Conservation (phyloP, 2,797 vertebrate genomes). For the Acipenser ruthenus region DNA sequence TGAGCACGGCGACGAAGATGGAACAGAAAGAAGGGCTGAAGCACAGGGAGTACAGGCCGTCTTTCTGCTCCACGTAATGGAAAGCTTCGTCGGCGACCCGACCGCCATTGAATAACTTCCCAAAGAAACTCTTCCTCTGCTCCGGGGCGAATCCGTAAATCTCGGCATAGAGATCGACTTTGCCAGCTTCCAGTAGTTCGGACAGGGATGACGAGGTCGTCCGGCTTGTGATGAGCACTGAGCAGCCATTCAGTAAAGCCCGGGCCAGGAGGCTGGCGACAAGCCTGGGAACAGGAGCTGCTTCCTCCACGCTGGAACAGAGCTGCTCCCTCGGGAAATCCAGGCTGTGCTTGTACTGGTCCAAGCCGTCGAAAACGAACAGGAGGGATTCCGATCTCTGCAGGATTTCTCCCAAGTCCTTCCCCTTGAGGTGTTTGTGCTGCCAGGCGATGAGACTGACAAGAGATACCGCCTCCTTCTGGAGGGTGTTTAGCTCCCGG, state of each 20-base stretch:
- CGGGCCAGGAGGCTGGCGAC: slow-evolving; percentile 51
- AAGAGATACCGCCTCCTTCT: slow-evolving; percentile 33
- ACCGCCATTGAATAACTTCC: slow-evolving; percentile 39
- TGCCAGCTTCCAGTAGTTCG: background rate
- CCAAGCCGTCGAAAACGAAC: slow-evolving; percentile 59
- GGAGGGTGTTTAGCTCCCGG: slow-evolving; percentile 28
- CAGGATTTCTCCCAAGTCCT: slow-evolving; percentile 23
- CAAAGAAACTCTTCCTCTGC: slow-evolving; percentile 48
- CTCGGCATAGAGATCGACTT: slow-evolving; percentile 26
- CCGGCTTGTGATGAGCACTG: slow-evolving; percentile 46
- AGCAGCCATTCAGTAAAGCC: slow-evolving; percentile 48
- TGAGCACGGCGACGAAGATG: slow-evolving; percentile 52
- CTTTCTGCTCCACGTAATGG: slow-evolving; percentile 44
- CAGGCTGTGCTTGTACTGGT: slow-evolving; percentile 34
- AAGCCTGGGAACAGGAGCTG: slow-evolving; percentile 29
- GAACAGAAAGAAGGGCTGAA: slow-evolving; percentile 58
- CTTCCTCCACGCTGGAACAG: slow-evolving; percentile 29
- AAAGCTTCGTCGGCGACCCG: slow-evolving; percentile 29
- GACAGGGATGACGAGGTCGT: slow-evolving; percentile 19
- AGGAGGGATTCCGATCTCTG: slow-evolving; percentile 43
- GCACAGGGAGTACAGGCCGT: slow-evolving; percentile 50
- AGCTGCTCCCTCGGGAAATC: slow-evolving; percentile 26
- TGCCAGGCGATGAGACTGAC: slow-evolving; percentile 34
- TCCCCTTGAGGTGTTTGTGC: slow-evolving; percentile 24
- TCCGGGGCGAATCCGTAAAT: slow-evolving; percentile 52